Evolutionary conservation across 2,113 vertebrate genomes (phyloP).

Genomic region (Elachura formosa): DNA sequence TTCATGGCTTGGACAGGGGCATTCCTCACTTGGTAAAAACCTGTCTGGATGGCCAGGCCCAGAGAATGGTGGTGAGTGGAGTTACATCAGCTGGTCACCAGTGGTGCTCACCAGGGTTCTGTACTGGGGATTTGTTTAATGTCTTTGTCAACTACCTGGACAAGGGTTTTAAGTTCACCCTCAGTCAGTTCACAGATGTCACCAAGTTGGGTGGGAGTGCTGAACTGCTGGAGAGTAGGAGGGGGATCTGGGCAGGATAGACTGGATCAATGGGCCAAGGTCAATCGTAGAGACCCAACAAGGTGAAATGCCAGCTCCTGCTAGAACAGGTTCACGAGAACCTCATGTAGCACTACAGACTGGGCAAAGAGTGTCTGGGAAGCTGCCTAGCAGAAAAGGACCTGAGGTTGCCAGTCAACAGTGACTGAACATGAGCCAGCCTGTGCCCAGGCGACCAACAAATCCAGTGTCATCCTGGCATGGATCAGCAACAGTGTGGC

Average conservation of each 20-base stretch:
- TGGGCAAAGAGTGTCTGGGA: neutral
- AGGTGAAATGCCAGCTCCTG: neutral
- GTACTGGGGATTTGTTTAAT: neutral
- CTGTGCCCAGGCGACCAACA: neutral
- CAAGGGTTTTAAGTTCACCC: neutral
- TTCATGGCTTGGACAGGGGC: neutral
- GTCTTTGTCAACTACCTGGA: neutral
- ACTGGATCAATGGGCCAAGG: neutral
- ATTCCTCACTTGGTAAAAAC: neutral
- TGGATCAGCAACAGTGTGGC: neutral
- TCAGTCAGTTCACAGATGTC: neutral
- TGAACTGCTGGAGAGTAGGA: neutral
- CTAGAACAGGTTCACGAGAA: neutral
- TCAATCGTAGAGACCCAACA: neutral
- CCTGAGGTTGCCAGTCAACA: accelerated
- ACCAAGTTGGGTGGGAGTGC: neutral
- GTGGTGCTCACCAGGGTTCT: neutral
- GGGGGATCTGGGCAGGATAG: neutral
- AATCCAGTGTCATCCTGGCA: neutral
- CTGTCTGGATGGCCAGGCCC: neutral
- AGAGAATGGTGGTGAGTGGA: neutral
- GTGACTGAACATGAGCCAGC: neutral
- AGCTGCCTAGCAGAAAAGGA: neutral
- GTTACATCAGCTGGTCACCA: neutral
- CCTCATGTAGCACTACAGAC: neutral